These are phyloP conservation scores for Ataeniobius toweri DNA, from an alignment of 2,797 vertebrate genomes.

Conservation along the genomic window DNA sequence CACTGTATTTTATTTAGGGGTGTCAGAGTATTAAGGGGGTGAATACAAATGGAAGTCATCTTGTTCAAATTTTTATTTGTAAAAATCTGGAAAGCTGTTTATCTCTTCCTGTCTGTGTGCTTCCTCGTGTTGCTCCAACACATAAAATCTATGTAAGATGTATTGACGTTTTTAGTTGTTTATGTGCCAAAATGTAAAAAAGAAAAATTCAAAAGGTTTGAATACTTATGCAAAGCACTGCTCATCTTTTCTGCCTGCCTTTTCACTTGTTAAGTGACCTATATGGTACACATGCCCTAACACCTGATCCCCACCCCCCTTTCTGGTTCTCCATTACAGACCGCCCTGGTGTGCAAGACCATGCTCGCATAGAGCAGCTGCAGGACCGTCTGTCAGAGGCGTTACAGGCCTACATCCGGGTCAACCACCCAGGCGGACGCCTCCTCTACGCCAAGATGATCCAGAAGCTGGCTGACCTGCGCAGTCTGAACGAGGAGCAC, in stretches of 20 bases:
- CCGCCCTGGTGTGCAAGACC: constrained; percentile 90
- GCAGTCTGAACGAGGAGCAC: constrained; percentile 96
- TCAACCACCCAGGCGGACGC: constrained; percentile 88
- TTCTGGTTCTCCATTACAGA: constrained; percentile 69
- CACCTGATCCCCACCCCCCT: constrained; percentile 18
- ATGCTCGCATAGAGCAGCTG: constrained; percentile 86
- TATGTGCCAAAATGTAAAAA: neutral
- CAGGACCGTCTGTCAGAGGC: constrained; percentile 90
- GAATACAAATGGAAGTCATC: too few relatives aligned
- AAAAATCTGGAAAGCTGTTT: neutral
- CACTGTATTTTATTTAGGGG: too few relatives aligned
- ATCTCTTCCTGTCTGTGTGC: neutral
- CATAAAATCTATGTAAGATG: neutral
- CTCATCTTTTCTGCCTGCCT: neutral
- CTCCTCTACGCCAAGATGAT: constrained; percentile 98
- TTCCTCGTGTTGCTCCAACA: neutral
- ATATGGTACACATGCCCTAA: neutral
- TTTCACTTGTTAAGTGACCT: neutral
- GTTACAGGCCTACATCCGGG: constrained; percentile 93
- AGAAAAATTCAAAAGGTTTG: neutral
- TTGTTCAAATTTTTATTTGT: neutral
- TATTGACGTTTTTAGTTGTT: neutral
- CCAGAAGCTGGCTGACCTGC: constrained; percentile 95
- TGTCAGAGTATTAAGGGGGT: too few relatives aligned
- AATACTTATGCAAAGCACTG: neutral